Percentiles rank a stretch among this genome's conserved stretches.
Conservation (phyloP, 2,113 vertebrate species). For the Turnix velox region DNA sequence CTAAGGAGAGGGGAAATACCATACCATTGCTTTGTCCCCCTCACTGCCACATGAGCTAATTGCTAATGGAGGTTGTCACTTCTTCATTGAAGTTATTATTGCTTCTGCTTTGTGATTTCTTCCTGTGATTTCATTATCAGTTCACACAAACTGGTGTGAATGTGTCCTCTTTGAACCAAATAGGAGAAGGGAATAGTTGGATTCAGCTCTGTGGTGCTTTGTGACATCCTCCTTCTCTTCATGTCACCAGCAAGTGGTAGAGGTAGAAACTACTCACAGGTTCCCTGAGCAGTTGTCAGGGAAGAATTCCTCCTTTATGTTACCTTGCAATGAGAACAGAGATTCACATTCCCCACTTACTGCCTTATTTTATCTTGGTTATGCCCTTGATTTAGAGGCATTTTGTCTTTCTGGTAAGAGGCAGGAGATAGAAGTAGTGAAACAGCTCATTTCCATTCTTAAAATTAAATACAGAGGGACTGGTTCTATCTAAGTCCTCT, state of each 20-base stretch:
- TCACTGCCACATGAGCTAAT: neutral
- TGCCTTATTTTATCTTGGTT: neutral
- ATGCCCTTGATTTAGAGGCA: neutral
- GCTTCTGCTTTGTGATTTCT: neutral
- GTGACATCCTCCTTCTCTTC: neutral
- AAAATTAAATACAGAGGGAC: neutral
- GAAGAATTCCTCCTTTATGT: neutral
- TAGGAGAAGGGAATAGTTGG: neutral
- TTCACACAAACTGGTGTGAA: neutral
- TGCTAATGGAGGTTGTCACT: neutral
- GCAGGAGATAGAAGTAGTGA: neutral
- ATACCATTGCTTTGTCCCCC: neutral
- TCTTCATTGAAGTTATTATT: neutral
- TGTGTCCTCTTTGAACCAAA: neutral
- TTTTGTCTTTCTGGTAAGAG: neutral
- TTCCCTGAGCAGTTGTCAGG: neutral
- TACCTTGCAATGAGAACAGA: neutral
- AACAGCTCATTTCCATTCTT: neutral
- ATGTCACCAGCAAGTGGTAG: neutral
- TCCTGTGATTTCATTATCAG: neutral
- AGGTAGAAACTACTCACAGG: neutral
- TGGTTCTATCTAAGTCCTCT: neutral
- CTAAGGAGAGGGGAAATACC: too few species aligned
- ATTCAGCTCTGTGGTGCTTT: neutral
- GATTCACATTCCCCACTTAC: neutral